Conservation (phyloP, 2,888 invertebrate genomes). For the Tillus elongatus region DNA sequence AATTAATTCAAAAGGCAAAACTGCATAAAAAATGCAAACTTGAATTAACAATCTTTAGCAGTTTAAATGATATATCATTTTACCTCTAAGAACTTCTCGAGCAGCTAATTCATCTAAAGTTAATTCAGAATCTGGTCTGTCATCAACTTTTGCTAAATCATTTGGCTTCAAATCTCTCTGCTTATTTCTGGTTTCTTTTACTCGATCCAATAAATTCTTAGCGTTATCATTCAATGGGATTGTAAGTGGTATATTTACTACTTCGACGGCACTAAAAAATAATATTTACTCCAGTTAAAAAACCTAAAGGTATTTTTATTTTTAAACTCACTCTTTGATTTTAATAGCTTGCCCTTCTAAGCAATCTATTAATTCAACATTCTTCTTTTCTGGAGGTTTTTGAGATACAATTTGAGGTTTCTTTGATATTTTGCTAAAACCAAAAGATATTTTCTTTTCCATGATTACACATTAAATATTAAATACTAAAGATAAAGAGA, state of each 20-base stretch:
- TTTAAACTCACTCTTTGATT: slow-evolving; percentile 56
- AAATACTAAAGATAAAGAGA: too few species aligned
- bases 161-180: slow-evolving; percentile 17
- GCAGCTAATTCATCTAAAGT: slow-evolving; percentile 64
- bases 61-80: too few species aligned
- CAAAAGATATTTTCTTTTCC: slow-evolving; percentile 70
- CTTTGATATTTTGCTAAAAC: slow-evolving; percentile 61
- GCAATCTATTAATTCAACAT: slow-evolving; percentile 63
- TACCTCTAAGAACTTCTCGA: slow-evolving; percentile 58
- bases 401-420: slow-evolving; percentile 42
- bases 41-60: too few species aligned
- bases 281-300: slow-evolving; percentile 13
- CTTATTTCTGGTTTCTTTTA: slow-evolving; percentile 43
- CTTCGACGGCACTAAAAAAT: slow-evolving; percentile 46
- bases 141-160: slow-evolving; percentile 28
- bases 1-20: too few species aligned
- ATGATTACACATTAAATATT: too few species aligned
- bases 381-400: slow-evolving; percentile 39
- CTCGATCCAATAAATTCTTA: slow-evolving; percentile 44
- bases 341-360: slow-evolving; percentile 69
- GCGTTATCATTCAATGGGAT: slow-evolving; percentile 54
- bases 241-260: slow-evolving; percentile 50
- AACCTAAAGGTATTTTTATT: slow-evolving; percentile 10
- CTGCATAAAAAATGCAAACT: too few species aligned
- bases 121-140: slow-evolving; percentile 36